Evolutionary conservation across 2,113 vertebrate genomes (phyloP), one percentile per base, ranked within the genome.

Genomic region (Onychostoma macrolepis): DNA sequence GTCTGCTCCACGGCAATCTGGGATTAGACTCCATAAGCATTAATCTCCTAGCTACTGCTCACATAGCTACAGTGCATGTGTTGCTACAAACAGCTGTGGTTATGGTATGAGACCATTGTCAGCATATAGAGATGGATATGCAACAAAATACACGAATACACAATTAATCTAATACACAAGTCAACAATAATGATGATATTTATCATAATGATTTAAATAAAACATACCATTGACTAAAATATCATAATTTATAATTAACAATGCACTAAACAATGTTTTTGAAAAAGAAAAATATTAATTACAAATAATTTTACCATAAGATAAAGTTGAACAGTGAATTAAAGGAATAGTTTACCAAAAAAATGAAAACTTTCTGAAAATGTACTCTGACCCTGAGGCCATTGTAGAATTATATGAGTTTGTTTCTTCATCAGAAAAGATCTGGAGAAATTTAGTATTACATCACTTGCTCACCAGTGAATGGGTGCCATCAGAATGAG

Each of bases 21-120:
- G 81, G 80, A 84, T 89, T 84, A 83, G 30, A 56, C 50, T 83
- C 21, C 48, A 86, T 53, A 72, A 56, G 56, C 45, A 78, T 30
- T 53, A 84, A 84, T 86, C 65, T 38, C 74, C 21, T 28, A 41
- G n/a, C 33, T 65, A 74, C 41, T 78, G 61, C 83, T 84, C 82
- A 75, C 30, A 83, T 71, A 53, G 28, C 58, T 81, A 80, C 8
- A 56, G 26, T 71, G 38, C 38, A 82, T 3, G 9, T 65, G 58
- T 45, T 81, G 8, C 15, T 30, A 82, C 28, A 83, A 71, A 83
- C 43, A 50, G 63, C 63, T 50, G 43, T 2, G 26, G 43, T 67
- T 28, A 43, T 30, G 38, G 58, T 13, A 50, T 36, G 80, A 83
- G 17, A 50, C 19, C 43, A 50, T 13, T 83, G 28, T 71, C 28